Evolutionary conservation across 2,888 invertebrate species (phyloP).

Genomic region (Cryptocephalus primarius): DNA sequence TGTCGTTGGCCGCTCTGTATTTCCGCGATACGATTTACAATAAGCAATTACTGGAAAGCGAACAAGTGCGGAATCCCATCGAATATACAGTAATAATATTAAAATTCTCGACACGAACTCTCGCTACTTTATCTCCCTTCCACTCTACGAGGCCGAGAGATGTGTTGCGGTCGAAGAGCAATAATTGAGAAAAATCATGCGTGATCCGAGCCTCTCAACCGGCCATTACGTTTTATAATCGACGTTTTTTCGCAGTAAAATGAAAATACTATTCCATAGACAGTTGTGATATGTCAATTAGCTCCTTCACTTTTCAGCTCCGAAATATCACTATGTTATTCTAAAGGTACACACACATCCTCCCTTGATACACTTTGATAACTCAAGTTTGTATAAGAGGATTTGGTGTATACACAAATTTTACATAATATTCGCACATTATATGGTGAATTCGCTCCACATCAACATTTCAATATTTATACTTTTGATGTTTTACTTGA

Average conservation of each 20-base stretch:
- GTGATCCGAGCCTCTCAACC: background rate
- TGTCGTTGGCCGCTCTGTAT: constrained; percentile 1
- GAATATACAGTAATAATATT: constrained; percentile 6
- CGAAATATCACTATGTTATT: too few relatives aligned
- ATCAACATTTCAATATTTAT: too few relatives aligned
- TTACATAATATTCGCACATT: too few relatives aligned
- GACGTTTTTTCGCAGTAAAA: background rate
- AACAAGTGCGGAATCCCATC: constrained; percentile 4
- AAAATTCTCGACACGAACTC: constrained; percentile 9
- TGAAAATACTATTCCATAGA: background rate
- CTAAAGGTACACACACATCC: too few relatives aligned
- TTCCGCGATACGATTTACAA: constrained; percentile 4
- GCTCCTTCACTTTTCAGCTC: too few relatives aligned
- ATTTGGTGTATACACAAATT: too few relatives aligned
- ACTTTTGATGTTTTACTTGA: too few relatives aligned
- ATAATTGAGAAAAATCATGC: constrained; percentile 5
- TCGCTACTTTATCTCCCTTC: constrained; percentile 1
- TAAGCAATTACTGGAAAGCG: constrained; percentile 5
- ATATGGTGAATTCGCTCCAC: too few relatives aligned
- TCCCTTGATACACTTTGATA: too few relatives aligned
- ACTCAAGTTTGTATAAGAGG: too few relatives aligned
- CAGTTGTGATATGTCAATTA: too few relatives aligned
- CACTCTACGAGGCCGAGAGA: background rate
- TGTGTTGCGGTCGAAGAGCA: constrained; percentile 3
- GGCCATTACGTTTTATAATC: background rate